phyloP scores from a whole-genome alignment of 2,797 vertebrate genomes.

The Prunella strophiata region DNA sequence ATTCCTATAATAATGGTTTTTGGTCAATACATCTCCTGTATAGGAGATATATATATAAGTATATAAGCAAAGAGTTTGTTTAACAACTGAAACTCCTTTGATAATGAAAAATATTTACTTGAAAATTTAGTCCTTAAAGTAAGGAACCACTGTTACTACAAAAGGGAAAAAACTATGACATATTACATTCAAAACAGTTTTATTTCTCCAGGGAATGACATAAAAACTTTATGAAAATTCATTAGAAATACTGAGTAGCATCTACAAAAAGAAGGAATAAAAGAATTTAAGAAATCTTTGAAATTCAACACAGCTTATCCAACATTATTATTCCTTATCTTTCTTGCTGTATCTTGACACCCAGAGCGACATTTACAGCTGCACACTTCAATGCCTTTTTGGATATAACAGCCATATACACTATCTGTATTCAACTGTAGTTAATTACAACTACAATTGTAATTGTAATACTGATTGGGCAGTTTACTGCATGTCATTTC shows the following conservation, averaged over 20 bases:
- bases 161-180: background rate
- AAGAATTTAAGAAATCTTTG: background rate
- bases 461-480: background rate
- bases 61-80: background rate
- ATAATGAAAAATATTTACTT: conserved; percentile 31
- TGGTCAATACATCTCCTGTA: background rate
- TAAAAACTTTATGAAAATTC: background rate
- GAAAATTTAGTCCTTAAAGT: background rate
- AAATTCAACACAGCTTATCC: background rate
- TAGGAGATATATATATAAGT: background rate
- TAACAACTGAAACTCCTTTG: background rate
- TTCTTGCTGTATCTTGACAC: background rate
- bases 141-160: background rate
- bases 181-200: background rate
- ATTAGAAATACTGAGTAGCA: background rate
- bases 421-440: background rate
- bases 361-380: background rate
- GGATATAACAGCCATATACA: background rate
- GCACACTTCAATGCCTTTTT: background rate
- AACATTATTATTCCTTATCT: background rate
- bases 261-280: background rate
- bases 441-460: background rate
- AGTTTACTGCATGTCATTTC: background rate
- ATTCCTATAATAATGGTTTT: background rate
- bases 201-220: background rate